Evolutionary conservation across 2,888 invertebrate species (phyloP).

Genomic region (Drosophila barbarae): DNA sequence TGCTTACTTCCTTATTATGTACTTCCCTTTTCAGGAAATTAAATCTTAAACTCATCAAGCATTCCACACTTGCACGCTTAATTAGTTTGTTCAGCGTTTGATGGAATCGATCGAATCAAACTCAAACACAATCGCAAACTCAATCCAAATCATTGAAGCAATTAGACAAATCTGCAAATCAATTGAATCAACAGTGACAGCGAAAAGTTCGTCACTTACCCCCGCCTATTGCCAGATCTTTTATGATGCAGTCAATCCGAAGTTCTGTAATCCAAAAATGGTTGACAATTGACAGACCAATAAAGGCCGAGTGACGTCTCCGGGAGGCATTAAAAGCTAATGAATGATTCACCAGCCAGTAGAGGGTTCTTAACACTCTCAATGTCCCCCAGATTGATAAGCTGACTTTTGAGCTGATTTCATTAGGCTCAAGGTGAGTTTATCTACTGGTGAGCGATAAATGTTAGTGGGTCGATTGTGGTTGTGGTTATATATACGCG

Average conservation of each 20-base stretch:
- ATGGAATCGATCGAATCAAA: not conserved
- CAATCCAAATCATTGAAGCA: slow-evolving; percentile 18
- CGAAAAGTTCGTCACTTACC: slow-evolving; percentile 25
- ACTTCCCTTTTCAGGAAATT: not conserved
- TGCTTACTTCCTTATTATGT: not conserved
- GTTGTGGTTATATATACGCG: slow-evolving; percentile 21
- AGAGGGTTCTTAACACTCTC: not conserved
- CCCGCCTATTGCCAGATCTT: slow-evolving; percentile 8
- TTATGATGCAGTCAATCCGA: slow-evolving; percentile 10
- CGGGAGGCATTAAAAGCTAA: not conserved
- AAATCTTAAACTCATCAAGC: not conserved
- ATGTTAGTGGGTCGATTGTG: slow-evolving; percentile 47
- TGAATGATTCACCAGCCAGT: slow-evolving; percentile 30
- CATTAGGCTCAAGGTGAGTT: slow-evolving; percentile 42
- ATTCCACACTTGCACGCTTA: not conserved
- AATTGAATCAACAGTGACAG: slow-evolving; percentile 31
- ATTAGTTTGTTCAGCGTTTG: slow-evolving; percentile 1
- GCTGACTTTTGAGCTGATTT: slow-evolving; percentile 27
- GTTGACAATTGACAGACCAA: slow-evolving; percentile 26
- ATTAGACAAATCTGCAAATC: slow-evolving; percentile 34
- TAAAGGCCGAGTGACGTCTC: slow-evolving; percentile 28
- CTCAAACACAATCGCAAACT: slow-evolving; percentile 1
- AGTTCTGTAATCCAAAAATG: slow-evolving; percentile 18
- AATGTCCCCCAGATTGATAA: slow-evolving; percentile 22
- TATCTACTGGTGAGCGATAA: slow-evolving; percentile 35